Evolutionary conservation across 2,888 invertebrate species (phyloP), one percentile per base, ranked within the genome.

Genomic region (Philonicus albiceps): DNA sequence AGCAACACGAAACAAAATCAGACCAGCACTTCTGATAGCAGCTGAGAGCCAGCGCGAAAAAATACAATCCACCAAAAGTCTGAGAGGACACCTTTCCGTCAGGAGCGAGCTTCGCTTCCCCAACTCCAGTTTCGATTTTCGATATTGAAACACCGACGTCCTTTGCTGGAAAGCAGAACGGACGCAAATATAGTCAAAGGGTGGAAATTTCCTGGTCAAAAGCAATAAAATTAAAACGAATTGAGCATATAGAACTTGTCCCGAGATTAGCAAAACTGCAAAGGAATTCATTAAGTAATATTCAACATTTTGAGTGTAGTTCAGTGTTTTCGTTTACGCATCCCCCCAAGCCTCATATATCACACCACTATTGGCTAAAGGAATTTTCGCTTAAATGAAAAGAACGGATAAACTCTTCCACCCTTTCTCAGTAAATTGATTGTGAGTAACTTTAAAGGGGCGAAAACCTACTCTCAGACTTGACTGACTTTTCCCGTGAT

Each of bases 61-160:
- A 27, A 1, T n/a, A n/a, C n/a, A n/a, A 27, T 11, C 19, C 22
- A 19, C 1, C 27, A 16, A 27, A 64, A 8, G 27, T n/a, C n/a
- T 27, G 64, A 64, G 27, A 64, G 64, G 64, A 64, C 27, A 64
- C 64, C 64, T 64, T 64, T 64, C 64, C 64, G 7, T 5, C 64
- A 22, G 64, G 64, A 64, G 64, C 22, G 8, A 64, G 64, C 27
- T 81, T 27, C 55, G n/a, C 7, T 84, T 73, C 73, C 43, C 84
- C 84, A 40, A 6, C 22, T 73, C 72, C n/a, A n/a, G 84, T 84
- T 84, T 73, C 73, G 73, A 84, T 84, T 84, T 84, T 84, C 84
- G 84, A 84, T 73, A 40, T 37, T 30, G 7, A 30, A 83, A 84
- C 72, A 40, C 27, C 30, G 40, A 37, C 40, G 37, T 43, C 73